phyloP scores from a whole-genome alignment of 2,113 vertebrate genomes.

The Aegithalos caudatus region DNA sequence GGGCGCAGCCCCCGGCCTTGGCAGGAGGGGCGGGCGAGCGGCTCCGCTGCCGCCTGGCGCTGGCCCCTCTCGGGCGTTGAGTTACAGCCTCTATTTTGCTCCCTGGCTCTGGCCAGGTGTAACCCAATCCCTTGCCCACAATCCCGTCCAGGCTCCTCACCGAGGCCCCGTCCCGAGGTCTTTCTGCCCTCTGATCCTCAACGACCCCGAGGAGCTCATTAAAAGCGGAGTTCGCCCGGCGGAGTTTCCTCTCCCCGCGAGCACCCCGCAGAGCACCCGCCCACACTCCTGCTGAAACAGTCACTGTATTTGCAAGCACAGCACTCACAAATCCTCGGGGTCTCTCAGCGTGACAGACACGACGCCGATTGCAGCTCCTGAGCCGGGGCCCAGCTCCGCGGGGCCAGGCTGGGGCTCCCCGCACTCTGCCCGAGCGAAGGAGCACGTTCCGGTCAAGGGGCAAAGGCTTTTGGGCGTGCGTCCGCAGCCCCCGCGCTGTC shows the following conservation, averaged over 20 bases:
- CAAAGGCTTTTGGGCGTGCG: accelerated
- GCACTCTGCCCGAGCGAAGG: accelerated
- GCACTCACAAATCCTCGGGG: background rate
- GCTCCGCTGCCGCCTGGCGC: background rate
- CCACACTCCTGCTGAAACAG: background rate
- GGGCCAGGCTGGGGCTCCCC: accelerated
- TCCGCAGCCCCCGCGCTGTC: background rate
- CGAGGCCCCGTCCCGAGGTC: background rate
- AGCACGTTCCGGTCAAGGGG: accelerated
- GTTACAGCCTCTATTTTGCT: conserved; percentile 3
- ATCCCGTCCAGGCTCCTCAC: background rate
- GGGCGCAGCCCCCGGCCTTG: background rate
- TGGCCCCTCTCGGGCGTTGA: background rate
- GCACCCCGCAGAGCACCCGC: background rate
- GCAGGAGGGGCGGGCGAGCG: background rate
- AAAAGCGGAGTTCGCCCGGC: background rate
- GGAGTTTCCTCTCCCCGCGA: background rate
- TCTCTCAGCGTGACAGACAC: background rate
- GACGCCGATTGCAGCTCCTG: background rate
- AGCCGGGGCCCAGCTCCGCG: accelerated
- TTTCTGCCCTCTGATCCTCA: background rate
- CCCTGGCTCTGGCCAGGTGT: background rate
- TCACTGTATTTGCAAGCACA: background rate
- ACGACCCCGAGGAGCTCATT: background rate
- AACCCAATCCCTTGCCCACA: background rate